Conservation (phyloP, 2,113 vertebrate genomes). For the Canis aureus region DNA sequence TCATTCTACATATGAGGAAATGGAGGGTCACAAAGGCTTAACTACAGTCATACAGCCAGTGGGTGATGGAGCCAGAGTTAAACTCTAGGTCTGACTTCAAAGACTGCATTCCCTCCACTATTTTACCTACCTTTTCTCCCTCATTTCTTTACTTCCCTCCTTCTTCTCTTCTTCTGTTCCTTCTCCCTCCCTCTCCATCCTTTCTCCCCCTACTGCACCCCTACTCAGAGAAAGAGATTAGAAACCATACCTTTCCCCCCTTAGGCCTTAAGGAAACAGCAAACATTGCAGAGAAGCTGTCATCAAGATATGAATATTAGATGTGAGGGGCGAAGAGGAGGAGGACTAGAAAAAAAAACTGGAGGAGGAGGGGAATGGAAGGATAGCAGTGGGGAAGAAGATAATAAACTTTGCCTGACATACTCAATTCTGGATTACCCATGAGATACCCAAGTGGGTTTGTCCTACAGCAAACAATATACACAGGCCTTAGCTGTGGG, state of each 20-base stretch:
- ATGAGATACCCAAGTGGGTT: not conserved
- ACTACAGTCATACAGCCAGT: not conserved
- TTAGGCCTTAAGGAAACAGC: not conserved
- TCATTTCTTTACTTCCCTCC: not conserved
- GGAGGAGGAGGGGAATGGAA: not conserved
- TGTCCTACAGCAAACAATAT: constrained; percentile 26
- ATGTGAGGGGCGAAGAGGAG: not conserved
- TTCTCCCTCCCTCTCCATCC: not conserved
- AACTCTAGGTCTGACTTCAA: constrained; percentile 1
- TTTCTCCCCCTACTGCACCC: not conserved
- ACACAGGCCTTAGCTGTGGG: not conserved
- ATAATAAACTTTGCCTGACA: not conserved
- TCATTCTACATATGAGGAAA: not conserved
- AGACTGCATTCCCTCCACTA: not conserved
- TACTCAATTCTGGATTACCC: constrained; percentile 18
- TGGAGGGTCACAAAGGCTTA: not conserved
- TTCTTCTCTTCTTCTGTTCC: not conserved
- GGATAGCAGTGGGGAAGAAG: not conserved
- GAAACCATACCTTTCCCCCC: not conserved
- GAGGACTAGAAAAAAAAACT: not conserved
- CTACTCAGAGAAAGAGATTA: constrained; percentile 30
- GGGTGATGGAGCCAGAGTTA: not conserved
- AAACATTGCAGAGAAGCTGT: constrained; percentile 16
- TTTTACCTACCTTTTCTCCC: not conserved
- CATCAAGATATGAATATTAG: constrained; percentile 1